phyloP scores from a whole-genome alignment of 2,113 vertebrate genomes.

The Craseonycteris thonglongyai region DNA sequence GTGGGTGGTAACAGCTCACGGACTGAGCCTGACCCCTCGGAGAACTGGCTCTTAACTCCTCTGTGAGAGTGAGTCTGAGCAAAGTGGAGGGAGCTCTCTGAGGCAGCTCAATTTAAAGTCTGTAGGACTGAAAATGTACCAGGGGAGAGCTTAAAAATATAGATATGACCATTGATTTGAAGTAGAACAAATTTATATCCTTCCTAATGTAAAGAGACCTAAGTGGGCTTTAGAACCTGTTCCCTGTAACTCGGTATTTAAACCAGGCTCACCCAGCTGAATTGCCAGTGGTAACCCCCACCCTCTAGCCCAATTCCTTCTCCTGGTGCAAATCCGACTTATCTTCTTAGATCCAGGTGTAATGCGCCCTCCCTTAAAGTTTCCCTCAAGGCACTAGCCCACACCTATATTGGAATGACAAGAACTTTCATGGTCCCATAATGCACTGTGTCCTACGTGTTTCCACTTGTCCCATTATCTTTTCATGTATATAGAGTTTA shows the following conservation, averaged over 20 bases:
- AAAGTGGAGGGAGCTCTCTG: background rate
- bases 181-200: background rate
- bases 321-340: background rate
- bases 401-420: fast-evolving
- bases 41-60: background rate
- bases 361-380: background rate
- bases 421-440: background rate
- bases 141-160: background rate
- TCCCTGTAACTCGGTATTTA: background rate
- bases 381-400: background rate
- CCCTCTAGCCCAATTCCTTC: background rate
- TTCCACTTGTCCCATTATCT: background rate
- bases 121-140: background rate
- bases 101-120: background rate
- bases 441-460: background rate
- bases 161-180: background rate
- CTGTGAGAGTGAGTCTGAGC: background rate
- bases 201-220: background rate
- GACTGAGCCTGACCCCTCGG: background rate
- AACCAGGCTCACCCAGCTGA: background rate
- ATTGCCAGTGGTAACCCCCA: background rate
- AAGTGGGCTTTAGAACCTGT: background rate
- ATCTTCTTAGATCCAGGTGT: background rate
- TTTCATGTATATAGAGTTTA: background rate
- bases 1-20: background rate